A percentile compares a stretch with the other conserved stretches of the same genome.
Conservation (phyloP, 2,113 vertebrate species). For the Thunnus thynnus region DNA sequence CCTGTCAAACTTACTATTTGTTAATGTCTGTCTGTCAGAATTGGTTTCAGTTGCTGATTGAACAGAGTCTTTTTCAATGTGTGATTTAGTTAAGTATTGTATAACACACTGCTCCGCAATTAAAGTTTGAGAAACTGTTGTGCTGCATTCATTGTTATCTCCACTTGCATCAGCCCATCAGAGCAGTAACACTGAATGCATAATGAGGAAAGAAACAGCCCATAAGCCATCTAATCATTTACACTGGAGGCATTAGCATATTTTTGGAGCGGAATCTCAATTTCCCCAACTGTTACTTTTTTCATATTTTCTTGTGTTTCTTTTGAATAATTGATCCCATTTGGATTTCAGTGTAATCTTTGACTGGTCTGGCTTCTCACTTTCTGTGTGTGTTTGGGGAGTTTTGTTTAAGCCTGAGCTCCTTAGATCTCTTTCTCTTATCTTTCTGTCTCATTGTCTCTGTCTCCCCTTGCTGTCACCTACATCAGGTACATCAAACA, state of each 20-base stretch:
- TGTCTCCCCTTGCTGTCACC: conserved; percentile 5
- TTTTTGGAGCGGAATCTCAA: conserved; percentile 55
- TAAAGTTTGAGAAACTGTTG: conserved; percentile 40
- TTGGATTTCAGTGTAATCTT: conserved; percentile 50
- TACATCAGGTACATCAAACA: conserved; percentile 11
- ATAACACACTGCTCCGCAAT: conserved; percentile 11
- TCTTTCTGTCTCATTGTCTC: conserved; percentile 29
- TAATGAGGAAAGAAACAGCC: conserved; percentile 57
- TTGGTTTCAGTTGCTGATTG: neutral
- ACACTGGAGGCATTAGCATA: conserved; percentile 61
- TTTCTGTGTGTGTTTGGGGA: conserved; percentile 25
- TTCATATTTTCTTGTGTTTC: conserved; percentile 36
- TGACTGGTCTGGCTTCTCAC: conserved; percentile 31
- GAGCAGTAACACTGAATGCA: conserved; percentile 51
- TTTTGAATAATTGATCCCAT: conserved; percentile 61
- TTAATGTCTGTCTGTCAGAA: neutral
- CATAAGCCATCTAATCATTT: conserved; percentile 61
- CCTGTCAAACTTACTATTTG: conserved; percentile 5
- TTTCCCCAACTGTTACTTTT: conserved; percentile 54
- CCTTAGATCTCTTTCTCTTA: conserved; percentile 35
- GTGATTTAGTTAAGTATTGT: neutral
- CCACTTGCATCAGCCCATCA: conserved; percentile 54
- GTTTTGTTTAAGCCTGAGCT: neutral
- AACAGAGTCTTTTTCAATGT: neutral
- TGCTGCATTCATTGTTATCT: conserved; percentile 61